These are phyloP conservation scores for Premnoplex brunnescens DNA, from an alignment of 2,797 vertebrate species.

Conservation along the genomic window DNA sequence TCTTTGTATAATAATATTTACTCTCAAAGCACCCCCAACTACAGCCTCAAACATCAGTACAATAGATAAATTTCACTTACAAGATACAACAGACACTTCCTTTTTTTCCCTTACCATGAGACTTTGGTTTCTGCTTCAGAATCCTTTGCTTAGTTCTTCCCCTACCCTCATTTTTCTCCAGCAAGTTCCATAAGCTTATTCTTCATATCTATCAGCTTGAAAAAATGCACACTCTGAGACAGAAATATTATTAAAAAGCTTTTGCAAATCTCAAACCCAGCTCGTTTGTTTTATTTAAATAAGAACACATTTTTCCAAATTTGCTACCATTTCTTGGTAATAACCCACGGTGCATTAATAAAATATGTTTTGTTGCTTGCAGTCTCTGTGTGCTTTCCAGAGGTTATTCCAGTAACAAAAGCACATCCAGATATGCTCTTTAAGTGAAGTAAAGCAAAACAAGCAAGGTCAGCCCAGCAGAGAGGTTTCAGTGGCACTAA, in stretches of 20 bases:
- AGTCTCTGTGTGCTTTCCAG: neutral
- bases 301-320: neutral
- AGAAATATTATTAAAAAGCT: neutral
- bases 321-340: neutral
- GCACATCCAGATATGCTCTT: neutral
- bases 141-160: neutral
- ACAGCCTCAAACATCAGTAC: neutral
- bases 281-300: neutral
- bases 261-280: neutral
- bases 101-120: neutral
- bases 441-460: neutral
- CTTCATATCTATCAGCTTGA: neutral
- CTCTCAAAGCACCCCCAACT: neutral
- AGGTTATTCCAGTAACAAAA: neutral
- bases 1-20: conserved; percentile 11
- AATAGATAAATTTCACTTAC: neutral
- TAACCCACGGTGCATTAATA: neutral
- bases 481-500: neutral
- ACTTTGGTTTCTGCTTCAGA: neutral
- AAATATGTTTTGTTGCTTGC: neutral
- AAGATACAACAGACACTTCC: neutral
- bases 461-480: neutral
- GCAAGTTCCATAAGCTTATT: neutral
- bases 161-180: neutral
- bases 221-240: neutral